A percentile compares a stretch with the other conserved stretches of the same genome.
Conservation (phyloP, 2,797 vertebrate species). For the Nannoperca australis region DNA sequence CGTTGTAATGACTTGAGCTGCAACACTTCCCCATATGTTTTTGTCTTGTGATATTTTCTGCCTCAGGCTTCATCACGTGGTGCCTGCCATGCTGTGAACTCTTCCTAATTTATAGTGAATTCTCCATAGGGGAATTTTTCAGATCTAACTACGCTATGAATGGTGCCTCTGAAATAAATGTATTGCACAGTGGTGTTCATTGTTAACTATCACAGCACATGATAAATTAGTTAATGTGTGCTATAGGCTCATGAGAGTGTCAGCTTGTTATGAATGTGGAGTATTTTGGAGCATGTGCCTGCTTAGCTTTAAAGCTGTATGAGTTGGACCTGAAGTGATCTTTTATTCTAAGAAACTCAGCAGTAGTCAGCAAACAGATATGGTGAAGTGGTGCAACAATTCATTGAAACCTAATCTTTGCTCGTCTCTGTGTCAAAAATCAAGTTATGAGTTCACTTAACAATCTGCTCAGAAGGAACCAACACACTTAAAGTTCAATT, state of each 20-base stretch:
- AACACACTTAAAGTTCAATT: neutral
- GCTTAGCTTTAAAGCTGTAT: constrained; percentile 53
- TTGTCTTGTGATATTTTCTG: constrained; percentile 48
- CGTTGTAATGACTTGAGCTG: constrained; percentile 57
- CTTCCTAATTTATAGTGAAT: constrained; percentile 50
- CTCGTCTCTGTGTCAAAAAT: neutral
- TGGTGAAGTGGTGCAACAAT: constrained; percentile 3
- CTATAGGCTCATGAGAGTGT: constrained; percentile 48
- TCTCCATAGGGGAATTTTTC: constrained; percentile 48
- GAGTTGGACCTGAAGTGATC: constrained; percentile 47
- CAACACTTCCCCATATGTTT: constrained; percentile 47
- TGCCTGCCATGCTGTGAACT: constrained; percentile 35
- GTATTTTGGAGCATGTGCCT: constrained; percentile 42
- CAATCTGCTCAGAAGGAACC: constrained; percentile 1
- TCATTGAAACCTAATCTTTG: constrained; percentile 16
- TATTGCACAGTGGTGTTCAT: constrained; percentile 59
- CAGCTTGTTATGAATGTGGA: constrained; percentile 63
- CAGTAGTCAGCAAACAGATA: neutral
- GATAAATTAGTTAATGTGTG: constrained; percentile 61
- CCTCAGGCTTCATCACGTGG: constrained; percentile 25
- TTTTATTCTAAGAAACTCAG: constrained; percentile 23
- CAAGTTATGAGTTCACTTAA: constrained; percentile 8
- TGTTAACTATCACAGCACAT: constrained; percentile 58
- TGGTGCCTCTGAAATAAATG: constrained; percentile 46
- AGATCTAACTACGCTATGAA: constrained; percentile 39